Evolutionary conservation across 1,140 invertebrate genomes (phyloP), one percentile per base, ranked within the genome.

Genomic region (Diuraphis noxia): DNA sequence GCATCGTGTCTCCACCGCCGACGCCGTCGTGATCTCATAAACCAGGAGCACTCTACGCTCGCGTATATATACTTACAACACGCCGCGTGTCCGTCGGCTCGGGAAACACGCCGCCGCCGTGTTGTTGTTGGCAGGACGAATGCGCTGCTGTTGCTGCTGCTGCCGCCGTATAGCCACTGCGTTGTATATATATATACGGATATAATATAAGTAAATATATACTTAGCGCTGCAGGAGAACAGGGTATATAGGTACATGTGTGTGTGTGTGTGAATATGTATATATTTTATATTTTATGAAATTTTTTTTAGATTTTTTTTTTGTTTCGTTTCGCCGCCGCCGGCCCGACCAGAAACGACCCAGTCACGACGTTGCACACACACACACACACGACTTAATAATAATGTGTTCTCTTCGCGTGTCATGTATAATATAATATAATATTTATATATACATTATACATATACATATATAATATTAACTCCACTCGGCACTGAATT

Each of bases 21-120:
- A 13, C 63, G 88, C 25, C 43, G 89, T 82, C 89, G 89, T 82
- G 89, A 91, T 82, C 89, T 81, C 89, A 52, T 91, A 91, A 91
- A 82, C 77, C 89, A 82, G 89, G 52, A 91, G 89, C 89, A 40
- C 89, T 30, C 25, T 36, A 43, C 40, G n/a, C 63, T 19, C 36
- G 38, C 25, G 38, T 36, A 34, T 56, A 34, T 56, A 40, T 38
- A 36, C 52, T 38, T 23, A 38, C 17, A 13, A 38, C 25, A 13
- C 38, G 30, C 87, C 49, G 87, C 81, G 81, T 84, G 79, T 81
- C 79, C 79, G 40, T 40, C 81, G 81, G 81, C 38, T 40, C 81
- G 81, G 34, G 19, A n/a, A 56, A 87, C 85, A 38, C 49, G 41
- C 40, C 46, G 40, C 40, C 46, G 43, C 21, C 30, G 41, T 25